Evolutionary conservation across 2,888 invertebrate species (phyloP), one percentile per base, ranked within the genome.

Genomic region (Mechanitis messenoides): DNA sequence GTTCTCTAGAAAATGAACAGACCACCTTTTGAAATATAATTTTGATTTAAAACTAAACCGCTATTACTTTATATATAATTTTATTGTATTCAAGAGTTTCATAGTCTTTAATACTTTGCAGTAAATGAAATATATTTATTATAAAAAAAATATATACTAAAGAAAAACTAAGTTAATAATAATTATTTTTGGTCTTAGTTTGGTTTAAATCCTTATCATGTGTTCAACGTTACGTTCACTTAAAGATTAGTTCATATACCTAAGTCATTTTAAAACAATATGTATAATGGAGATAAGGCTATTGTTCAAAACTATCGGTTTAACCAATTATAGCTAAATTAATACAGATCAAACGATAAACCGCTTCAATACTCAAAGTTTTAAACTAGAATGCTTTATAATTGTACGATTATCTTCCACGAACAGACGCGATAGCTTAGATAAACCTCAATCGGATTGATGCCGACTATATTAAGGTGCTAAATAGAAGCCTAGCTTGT

Each of bases 401-500:
- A 50, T 11, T 31, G 9, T 9, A 31, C 1, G 31, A 28, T 31
- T 31, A 31, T 31, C 50, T 31, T 7, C 50, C 28, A 50, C 31
- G 31, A 31, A n/a, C 28, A 31, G 50, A 28, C 31, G 20, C 28
- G n/a, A 45, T 46, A 33, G 53, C 33, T 28, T 3, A 33, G 45
- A 45, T n/a, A 58, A 66, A 68, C 65, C 64, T 69, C 66, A 46
- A 61, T 62, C 61, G 69, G 69, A 71, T 71, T 69, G 59, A 58
- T 70, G 68, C 65, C 65, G 61, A 61, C 67, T 71, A 70, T 70
- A 72, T 70, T 73, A 71, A 74, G 62, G 56, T 56, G 53, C 33
- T 33, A 47, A 54, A 42, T 50, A 50, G 20, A 20, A 50, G 50
- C 28, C 28, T 50, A 50, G 20, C 28, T 50, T 20, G 28, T 50